Conservation (phyloP, 2,113 vertebrate genomes). For the Micromys minutus region DNA sequence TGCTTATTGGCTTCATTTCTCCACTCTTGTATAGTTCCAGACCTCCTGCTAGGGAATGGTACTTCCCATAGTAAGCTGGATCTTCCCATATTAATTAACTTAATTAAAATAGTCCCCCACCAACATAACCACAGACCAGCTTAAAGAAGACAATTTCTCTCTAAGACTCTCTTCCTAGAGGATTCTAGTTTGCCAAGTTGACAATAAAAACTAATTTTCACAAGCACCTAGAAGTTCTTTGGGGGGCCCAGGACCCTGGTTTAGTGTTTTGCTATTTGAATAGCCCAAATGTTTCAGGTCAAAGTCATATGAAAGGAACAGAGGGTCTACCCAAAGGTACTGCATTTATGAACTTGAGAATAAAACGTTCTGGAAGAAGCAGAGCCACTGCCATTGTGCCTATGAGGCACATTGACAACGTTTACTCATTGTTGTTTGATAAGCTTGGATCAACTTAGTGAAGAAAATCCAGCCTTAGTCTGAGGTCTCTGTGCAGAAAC, state of each 20-base stretch:
- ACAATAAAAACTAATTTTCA: neutral
- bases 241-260: neutral
- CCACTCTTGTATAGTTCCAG: neutral
- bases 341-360: neutral
- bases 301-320: neutral
- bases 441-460: neutral
- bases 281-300: neutral
- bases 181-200: neutral
- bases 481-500: neutral
- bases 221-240: neutral
- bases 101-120: neutral
- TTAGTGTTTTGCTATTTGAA: conserved; percentile 20
- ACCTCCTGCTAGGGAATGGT: neutral
- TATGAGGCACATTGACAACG: neutral
- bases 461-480: neutral
- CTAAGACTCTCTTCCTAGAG: neutral
- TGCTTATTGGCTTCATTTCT: neutral
- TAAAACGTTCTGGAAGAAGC: neutral
- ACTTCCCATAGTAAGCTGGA: no score
- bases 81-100: neutral
- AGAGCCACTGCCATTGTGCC: neutral
- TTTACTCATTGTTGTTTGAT: neutral
- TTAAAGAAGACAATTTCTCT: neutral
- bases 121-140: neutral
- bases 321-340: neutral